phyloP scores from a whole-genome alignment of 2,888 invertebrate genomes.

The Lycocerus yunnanus region DNA sequence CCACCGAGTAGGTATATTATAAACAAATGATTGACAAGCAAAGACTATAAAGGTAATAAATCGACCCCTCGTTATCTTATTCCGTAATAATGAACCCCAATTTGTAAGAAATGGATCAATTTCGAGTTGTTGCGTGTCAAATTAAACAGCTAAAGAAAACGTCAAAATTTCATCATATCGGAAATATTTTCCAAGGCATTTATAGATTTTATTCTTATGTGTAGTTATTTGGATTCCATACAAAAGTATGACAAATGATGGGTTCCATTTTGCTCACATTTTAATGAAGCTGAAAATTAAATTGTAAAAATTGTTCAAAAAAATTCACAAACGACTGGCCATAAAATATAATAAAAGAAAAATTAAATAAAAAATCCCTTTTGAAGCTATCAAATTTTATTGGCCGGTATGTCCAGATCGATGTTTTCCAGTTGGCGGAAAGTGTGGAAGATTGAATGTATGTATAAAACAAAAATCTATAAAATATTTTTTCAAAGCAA shows the following conservation, averaged over 20 bases:
- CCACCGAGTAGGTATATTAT: not conserved
- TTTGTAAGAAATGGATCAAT: not conserved
- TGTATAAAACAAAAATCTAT: constrained; percentile 3
- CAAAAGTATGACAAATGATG: not conserved
- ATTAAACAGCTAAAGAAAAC: not conserved
- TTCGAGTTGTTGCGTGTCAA: not conserved
- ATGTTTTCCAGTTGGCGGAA: constrained; percentile 13
- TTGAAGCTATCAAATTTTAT: constrained; percentile 12
- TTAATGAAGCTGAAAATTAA: not conserved
- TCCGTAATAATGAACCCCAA: not conserved
- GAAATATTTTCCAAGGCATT: not conserved
- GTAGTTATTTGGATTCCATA: not conserved
- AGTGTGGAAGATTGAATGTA: constrained; percentile 12
- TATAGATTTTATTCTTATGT: not conserved
- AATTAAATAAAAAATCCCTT: not conserved
- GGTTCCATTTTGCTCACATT: not conserved
- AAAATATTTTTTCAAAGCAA: not conserved
- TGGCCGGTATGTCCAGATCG: constrained; percentile 9
- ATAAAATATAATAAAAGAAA: not conserved
- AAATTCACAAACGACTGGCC: not conserved
- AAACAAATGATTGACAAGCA: not conserved
- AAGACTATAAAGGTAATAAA: not conserved
- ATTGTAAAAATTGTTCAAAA: not conserved
- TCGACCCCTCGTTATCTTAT: not conserved
- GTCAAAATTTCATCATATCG: not conserved